Evolutionary conservation across 1,140 invertebrate species (phyloP).

Genomic region (Cotesia vestalis): DNA sequence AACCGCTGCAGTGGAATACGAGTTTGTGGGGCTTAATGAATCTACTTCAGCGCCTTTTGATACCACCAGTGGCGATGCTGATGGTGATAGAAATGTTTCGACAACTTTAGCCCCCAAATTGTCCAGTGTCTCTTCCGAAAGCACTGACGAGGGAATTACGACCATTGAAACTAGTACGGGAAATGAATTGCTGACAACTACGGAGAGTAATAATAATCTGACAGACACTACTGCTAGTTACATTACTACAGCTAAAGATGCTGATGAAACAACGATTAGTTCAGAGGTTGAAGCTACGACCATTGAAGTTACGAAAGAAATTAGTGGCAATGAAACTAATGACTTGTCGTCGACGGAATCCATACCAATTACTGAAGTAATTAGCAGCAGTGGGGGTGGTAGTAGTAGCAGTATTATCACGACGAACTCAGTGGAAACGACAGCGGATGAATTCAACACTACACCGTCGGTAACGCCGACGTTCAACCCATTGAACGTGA

Average conservation of each 20-base stretch:
- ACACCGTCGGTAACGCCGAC: no score
- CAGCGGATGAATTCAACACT: not conserved
- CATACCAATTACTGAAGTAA: no score
- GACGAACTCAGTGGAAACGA: not conserved
- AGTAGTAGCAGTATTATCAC: not conserved
- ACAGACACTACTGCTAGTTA: not conserved
- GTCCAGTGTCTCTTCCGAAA: no score
- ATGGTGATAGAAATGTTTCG: not conserved
- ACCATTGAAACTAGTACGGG: no score
- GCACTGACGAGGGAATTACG: not conserved
- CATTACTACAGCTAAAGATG: not conserved
- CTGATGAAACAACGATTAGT: not conserved
- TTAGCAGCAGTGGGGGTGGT: no score
- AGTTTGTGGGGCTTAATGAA: conserved; percentile 51
- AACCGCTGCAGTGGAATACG: conserved; percentile 50
- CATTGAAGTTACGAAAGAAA: conserved; percentile 35
- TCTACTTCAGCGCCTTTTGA: conserved; percentile 18
- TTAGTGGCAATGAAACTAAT: not conserved
- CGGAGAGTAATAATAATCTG: no score
- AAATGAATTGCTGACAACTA: no score
- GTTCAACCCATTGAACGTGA: not conserved
- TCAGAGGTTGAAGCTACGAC: conserved; percentile 25
- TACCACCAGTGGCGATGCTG: conserved; percentile 10
- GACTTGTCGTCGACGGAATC: not conserved
- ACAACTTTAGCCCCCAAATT: not conserved